These are phyloP conservation scores for Apis laboriosa DNA, from an alignment of 1,140 invertebrate genomes.

Conservation along the genomic window DNA sequence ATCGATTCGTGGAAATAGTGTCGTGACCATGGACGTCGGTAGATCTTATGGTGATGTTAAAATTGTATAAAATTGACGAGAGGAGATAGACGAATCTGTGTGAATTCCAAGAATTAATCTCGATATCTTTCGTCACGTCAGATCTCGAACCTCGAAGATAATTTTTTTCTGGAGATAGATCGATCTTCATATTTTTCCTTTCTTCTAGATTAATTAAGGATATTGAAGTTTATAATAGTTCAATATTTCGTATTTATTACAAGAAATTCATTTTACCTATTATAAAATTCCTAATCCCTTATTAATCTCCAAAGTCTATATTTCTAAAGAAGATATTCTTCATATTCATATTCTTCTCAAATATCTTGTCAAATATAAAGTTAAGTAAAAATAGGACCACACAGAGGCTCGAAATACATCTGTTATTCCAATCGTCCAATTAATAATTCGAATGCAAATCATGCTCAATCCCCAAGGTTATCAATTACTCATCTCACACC, in stretches of 20 bases:
- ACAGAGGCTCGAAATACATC: background rate
- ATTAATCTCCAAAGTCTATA: too few species aligned
- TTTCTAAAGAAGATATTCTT: too few species aligned
- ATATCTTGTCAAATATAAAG: too few species aligned
- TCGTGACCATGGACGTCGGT: background rate
- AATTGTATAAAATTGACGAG: constrained; percentile 13
- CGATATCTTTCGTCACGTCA: background rate
- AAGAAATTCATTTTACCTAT: too few species aligned
- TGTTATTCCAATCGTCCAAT: background rate
- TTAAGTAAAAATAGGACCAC: too few species aligned
- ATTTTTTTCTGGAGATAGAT: constrained; percentile 13
- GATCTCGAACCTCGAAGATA: background rate
- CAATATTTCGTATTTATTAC: too few species aligned
- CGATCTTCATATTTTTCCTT: background rate
- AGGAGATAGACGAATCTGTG: background rate
- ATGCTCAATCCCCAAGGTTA: background rate
- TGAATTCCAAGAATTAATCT: background rate
- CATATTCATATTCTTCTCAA: too few species aligned
- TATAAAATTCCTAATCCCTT: too few species aligned
- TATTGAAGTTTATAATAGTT: too few species aligned
- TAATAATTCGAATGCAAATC: background rate
- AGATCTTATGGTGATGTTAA: constrained; percentile 20
- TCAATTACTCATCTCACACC: background rate
- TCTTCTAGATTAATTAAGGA: too few species aligned
- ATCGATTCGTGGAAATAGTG: constrained; percentile 53